Conservation (phyloP, 2,888 invertebrate species). For the Melinopterus prodromus region DNA sequence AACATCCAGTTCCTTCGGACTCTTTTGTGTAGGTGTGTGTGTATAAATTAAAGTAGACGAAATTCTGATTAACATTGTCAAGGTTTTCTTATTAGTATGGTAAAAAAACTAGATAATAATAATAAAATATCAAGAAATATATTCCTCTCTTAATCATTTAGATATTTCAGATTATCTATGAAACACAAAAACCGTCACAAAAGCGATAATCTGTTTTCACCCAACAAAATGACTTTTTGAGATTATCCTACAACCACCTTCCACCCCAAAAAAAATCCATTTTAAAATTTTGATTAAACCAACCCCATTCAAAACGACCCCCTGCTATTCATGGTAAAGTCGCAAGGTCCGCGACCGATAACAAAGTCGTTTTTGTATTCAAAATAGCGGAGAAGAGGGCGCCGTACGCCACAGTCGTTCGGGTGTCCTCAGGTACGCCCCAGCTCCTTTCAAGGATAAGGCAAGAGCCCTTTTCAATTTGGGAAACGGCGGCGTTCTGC, state of each 20-base stretch:
- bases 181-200: not conserved
- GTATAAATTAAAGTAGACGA: too few relatives aligned
- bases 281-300: constrained; percentile 4
- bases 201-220: not conserved
- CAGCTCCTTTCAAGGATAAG: not conserved
- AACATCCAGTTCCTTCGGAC: too few relatives aligned
- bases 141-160: too few relatives aligned
- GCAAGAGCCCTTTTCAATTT: constrained; percentile 10
- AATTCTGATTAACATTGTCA: too few relatives aligned
- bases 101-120: too few relatives aligned
- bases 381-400: not conserved
- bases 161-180: too few relatives aligned
- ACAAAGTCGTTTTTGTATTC: not conserved
- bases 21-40: too few relatives aligned
- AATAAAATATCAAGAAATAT: too few relatives aligned
- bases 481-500: not conserved
- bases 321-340: not conserved
- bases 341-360: not conserved
- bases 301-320: not conserved
- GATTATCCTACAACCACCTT: not conserved
- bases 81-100: too few relatives aligned
- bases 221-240: not conserved
- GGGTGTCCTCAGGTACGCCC: not conserved
- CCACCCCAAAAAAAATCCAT: not conserved
- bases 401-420: not conserved